These are phyloP conservation scores for Drosophila rellima DNA, from an alignment of 2,888 invertebrate genomes.

Conservation along the genomic window DNA sequence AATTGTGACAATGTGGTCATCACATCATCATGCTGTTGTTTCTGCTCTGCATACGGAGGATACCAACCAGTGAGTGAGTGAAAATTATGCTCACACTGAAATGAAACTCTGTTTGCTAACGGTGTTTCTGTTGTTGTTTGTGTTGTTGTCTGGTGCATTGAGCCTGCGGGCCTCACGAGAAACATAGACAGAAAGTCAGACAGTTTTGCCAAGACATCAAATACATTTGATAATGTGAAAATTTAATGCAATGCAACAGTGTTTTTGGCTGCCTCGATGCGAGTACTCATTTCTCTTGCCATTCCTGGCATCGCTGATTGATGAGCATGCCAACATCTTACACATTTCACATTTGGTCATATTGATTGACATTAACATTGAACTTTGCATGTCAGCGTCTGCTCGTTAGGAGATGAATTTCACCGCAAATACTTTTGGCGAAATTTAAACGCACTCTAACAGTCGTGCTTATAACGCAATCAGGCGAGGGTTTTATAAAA, in stretches of 20 bases:
- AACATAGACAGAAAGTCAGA: slow-evolving; percentile 6
- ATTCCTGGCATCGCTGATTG: slow-evolving; percentile 61
- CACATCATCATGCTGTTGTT: slow-evolving; percentile 9
- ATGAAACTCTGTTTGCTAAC: slow-evolving; percentile 46
- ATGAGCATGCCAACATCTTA: slow-evolving; percentile 49
- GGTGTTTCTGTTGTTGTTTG: not conserved
- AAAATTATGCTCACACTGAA: slow-evolving; percentile 38
- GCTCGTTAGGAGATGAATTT: slow-evolving; percentile 44
- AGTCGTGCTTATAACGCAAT: slow-evolving; percentile 42
- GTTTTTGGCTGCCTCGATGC: slow-evolving; percentile 23
- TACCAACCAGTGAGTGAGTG: slow-evolving; percentile 2
- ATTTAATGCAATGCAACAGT: slow-evolving; percentile 46
- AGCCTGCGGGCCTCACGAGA: slow-evolving; percentile 26
- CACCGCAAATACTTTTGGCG: slow-evolving; percentile 63
- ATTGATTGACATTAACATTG: slow-evolving; percentile 78
- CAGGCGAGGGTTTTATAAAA: slow-evolving; percentile 40
- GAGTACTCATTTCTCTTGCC: slow-evolving; percentile 30
- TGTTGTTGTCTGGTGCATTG: slow-evolving; percentile 2
- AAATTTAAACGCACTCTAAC: slow-evolving; percentile 33
- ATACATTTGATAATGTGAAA: slow-evolving; percentile 55
- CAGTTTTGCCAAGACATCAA: slow-evolving; percentile 48
- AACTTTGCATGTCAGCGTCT: slow-evolving; percentile 61
- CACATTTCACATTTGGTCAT: slow-evolving; percentile 54
- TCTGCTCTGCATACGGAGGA: not conserved
- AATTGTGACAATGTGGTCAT: slow-evolving; percentile 32